phyloP scores from a whole-genome alignment of 2,888 invertebrate species.

The Cheilosia vulpina region DNA sequence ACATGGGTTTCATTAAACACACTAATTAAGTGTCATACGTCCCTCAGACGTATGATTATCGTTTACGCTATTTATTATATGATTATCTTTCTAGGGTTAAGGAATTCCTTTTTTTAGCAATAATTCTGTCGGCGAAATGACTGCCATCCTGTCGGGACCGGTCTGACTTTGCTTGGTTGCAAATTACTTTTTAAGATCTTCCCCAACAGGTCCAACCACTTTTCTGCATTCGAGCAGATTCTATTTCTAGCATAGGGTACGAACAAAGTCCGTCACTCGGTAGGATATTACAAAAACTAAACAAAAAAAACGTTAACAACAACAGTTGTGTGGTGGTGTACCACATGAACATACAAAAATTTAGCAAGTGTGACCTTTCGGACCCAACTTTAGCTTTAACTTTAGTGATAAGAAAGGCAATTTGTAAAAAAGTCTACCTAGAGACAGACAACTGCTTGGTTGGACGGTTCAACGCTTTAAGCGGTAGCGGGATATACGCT shows the following conservation, averaged over 20 bases:
- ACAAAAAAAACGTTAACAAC: neutral
- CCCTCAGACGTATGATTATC: too few species aligned
- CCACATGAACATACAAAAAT: neutral
- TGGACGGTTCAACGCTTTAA: neutral
- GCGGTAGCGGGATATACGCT: slow-evolving; percentile 2
- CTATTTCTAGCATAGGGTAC: slow-evolving; percentile 31
- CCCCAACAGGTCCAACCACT: slow-evolving; percentile 56
- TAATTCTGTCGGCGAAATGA: slow-evolving; percentile 27
- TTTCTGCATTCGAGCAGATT: slow-evolving; percentile 18
- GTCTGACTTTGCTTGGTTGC: slow-evolving; percentile 29
- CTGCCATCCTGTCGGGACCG: slow-evolving; percentile 47
- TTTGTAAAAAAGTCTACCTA: slow-evolving; percentile 4
- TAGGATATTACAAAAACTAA: neutral
- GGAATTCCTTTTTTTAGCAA: slow-evolving; percentile 21
- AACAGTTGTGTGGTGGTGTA: slow-evolving; percentile 11
- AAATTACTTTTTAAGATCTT: slow-evolving; percentile 27
- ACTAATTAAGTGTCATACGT: too few species aligned
- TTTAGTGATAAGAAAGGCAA: slow-evolving; percentile 9
- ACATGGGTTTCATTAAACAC: too few species aligned
- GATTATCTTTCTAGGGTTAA: too few species aligned
- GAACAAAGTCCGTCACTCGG: neutral
- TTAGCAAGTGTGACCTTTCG: slow-evolving; percentile 6
- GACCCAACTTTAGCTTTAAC: neutral
- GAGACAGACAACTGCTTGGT: neutral
- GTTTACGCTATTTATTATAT: too few species aligned